Evolutionary conservation across 2,888 invertebrate species (phyloP), one percentile per base, ranked within the genome.

Genomic region (Zygaena filipendulae): DNA sequence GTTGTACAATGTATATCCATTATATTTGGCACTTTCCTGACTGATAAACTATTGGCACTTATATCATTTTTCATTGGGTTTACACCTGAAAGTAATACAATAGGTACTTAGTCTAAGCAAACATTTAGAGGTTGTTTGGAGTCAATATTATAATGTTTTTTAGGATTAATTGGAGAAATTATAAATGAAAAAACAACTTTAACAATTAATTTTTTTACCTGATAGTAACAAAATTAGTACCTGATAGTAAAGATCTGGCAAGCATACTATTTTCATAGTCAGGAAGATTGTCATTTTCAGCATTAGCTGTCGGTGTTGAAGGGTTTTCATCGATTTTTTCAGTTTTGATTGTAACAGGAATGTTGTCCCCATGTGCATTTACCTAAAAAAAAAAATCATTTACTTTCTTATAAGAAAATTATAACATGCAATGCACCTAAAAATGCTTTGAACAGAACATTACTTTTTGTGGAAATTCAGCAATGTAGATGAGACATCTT

Each of bases 221-320:
- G n/a, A n/a, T n/a, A 19, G 3, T 6, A 6, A 18, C 10, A 9
- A 16, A 11, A 29, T 9, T 18, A 35, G 35, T 48, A 81, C 81
- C 81, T 59, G 79, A 79, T 5, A 81, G 52, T 32, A 81, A 51
- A 29, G 81, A 81, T 40, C 81, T 63, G 46, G 81, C 81, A 50
- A 81, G 70, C 81, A 81, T 81, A 34, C 81, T 81, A 45, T 80
- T 81, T 47, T 80, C 81, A 42, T 81, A 81, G 57, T 74, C 75
- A 19, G 80, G 75, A 46, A 71, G 66, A 52, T 69, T 71, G 25
- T 77, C 72, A 56, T 70, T 75, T 44, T 79, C 79, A 10, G 61
- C 60, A 38, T 59, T 62, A 21, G 49, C 47, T 25, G 47, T 52
- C 33, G 59, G 49, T 16, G 46, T 41, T 6, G 66, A 61, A 24